These are phyloP conservation scores for Guaruba guarouba DNA, from an alignment of 2,113 vertebrate species.

Conservation along the genomic window DNA sequence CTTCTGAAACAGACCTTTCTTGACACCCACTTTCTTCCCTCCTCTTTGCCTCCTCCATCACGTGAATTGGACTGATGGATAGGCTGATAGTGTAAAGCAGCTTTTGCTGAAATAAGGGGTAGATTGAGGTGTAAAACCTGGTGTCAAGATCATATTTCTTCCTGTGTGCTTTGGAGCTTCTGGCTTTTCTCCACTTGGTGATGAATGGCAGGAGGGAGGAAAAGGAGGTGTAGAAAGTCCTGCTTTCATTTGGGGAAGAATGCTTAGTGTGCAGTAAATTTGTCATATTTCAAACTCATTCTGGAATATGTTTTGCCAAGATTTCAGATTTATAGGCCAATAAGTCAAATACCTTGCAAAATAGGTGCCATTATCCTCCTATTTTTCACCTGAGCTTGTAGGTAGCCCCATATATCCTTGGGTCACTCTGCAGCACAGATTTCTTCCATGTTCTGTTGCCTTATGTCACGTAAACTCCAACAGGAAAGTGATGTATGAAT, in stretches of 20 bases:
- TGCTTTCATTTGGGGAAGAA: not conserved
- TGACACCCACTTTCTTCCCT: not conserved
- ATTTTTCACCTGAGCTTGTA: constrained; percentile 24
- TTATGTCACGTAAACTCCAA: not conserved
- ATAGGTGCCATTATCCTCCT: constrained; percentile 12
- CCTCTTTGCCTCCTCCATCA: not conserved
- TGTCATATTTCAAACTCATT: constrained; percentile 45
- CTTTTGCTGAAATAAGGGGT: not conserved
- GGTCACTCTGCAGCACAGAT: not conserved
- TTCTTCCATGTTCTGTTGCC: not conserved
- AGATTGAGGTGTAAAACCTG: not conserved
- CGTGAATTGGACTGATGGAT: not conserved
- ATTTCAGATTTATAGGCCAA: constrained; percentile 19
- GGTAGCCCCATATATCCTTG: constrained; percentile 37
- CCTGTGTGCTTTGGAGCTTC: not conserved
- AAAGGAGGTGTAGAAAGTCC: not conserved
- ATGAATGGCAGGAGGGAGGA: not conserved
- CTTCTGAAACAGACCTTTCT: not conserved
- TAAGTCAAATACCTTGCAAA: constrained; percentile 48
- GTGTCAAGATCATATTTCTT: constrained; percentile 6
- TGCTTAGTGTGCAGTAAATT: constrained; percentile 26
- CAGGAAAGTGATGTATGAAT: not conserved
- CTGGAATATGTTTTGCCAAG: not conserved
- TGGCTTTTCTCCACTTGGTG: not conserved
- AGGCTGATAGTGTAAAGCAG: not conserved